phyloP scores from a whole-genome alignment of 2,797 vertebrate species.

The Intellagama lesueurii region DNA sequence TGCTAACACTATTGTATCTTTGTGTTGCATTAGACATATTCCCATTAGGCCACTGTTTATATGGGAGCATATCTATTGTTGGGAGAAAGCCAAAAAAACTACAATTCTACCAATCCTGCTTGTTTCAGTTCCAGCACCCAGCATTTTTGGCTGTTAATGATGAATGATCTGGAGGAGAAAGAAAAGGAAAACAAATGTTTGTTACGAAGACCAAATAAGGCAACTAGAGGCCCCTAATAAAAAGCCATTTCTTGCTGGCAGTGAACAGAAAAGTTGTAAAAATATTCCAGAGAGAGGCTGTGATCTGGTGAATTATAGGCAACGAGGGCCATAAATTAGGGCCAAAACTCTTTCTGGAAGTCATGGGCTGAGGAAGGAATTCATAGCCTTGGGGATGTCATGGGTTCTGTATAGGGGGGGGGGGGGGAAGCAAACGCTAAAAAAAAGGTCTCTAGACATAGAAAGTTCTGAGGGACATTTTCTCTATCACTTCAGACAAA shows the following conservation, averaged over 20 bases:
- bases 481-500: background rate
- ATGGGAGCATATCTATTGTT: background rate
- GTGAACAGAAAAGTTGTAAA: background rate
- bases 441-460: background rate
- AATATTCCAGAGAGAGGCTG: background rate
- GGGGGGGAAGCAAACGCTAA: no score
- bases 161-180: background rate
- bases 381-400: background rate
- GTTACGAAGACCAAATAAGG: background rate
- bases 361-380: background rate
- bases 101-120: background rate
- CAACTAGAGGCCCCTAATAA: background rate
- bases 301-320: background rate
- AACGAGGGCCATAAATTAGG: background rate
- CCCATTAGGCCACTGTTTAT: slow-evolving; percentile 19
- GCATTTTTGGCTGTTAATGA: background rate
- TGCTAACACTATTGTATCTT: background rate
- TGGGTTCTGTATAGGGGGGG: background rate
- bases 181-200: background rate
- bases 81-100: slow-evolving; percentile 14
- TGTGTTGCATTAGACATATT: background rate
- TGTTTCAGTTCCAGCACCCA: slow-evolving; percentile 11
- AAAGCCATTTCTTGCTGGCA: background rate
- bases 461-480: background rate
- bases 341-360: no score